Base-by-base conservation (phyloP, 2,888 invertebrate genomes). In the Pardosa pseudoannulata region DNA sequence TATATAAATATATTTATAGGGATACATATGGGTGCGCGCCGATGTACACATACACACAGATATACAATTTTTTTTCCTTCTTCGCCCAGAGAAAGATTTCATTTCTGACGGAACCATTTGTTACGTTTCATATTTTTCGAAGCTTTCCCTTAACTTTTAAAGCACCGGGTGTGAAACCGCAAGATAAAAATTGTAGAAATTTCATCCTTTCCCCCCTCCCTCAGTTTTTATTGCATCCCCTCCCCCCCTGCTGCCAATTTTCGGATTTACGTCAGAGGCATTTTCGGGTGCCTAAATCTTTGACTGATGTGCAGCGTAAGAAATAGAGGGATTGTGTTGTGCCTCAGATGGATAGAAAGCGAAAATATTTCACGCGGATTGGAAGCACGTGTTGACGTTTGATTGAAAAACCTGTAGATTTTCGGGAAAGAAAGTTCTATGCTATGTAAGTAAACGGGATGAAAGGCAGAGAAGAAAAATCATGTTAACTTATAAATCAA, bases 81-180 rank as follows among this genome's bases (percentile, higher is more conserved):
- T n/a, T n/a, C n/a, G n/a, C n/a, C n/a, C n/a, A n/a, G n/a, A n/a
- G n/a, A n/a, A 23, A 23, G 23, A 56, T 56, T 56, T 56, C 16
- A 23, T 16, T 56, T 56, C 56, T 56, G 29, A 32, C 62, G 73
- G 68, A 72, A 68, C 83, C 83, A 85, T 85, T 85, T 85, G 83
- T 85, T 78, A 78, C 78, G 65, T 27, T 65, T 28, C 50, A 65
- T 11, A 23, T 23, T 74, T 81, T 80, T 67, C 36, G 50, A 68
- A 74, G 50, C 70, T 80, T 83, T 83, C 82, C 76, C 50, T 83
- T 76, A 83, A 83, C 76, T 76, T 83, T 83, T 76, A 83, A 83
- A 78, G 72, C 78, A 31, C 71, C 13, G 72, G 32, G 78, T 39
- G 78, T 85, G 83, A 85, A 85, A 85, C 83, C 83, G 73, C 83